Evolutionary conservation across 2,888 invertebrate species (phyloP), one percentile per base, ranked within the genome.

Genomic region (Eretmocerus hayati): DNA sequence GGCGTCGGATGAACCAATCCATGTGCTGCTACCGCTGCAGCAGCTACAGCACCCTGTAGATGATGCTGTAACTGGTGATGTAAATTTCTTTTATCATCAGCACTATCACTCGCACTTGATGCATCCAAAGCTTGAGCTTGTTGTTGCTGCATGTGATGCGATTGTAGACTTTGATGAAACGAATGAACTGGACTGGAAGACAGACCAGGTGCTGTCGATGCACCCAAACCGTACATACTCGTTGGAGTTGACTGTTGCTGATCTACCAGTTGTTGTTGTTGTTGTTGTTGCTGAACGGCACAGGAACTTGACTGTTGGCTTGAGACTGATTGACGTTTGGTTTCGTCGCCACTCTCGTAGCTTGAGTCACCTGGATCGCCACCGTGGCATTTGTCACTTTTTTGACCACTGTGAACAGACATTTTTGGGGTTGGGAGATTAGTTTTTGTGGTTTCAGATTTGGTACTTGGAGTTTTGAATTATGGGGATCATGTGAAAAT

Each of bases 281-380:
- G 53, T 20, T 56, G 57, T 38, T 59, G 56, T 11, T 59, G 61
- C 23, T 59, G 59, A 11, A 55, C 61, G 2, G 60, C 57, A 5
- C 56, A 60, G 37, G 61, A 62, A 5, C 62, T 56, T 15, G 57
- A 54, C 19, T 56, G 58, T 23, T 57, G 57, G 19, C 56, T 55
- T 15, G 46, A 32, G 4, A 62, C 58, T 4, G 62, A 60, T 20
- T 63, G 63, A 31, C 67, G 60, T 50, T 68, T 69, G 15, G 62
- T 60, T 35, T 71, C 71, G 50, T 71, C 71, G 15, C 71, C 71
- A 51, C 69, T 69, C 42, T 71, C 71, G 59, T 70, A 67, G 52
- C 71, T 69, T 33, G 71, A 64, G 35, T 71, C 71, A 1, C 64
- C 67, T 6, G 67, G 46, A 13, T 63, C 65, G 2, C 62, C 61